Percentiles rank a stretch among this genome's conserved stretches.
Evolutionary conservation across 2,888 invertebrate species (phyloP).

Genomic region (Cylloceria caligata): DNA sequence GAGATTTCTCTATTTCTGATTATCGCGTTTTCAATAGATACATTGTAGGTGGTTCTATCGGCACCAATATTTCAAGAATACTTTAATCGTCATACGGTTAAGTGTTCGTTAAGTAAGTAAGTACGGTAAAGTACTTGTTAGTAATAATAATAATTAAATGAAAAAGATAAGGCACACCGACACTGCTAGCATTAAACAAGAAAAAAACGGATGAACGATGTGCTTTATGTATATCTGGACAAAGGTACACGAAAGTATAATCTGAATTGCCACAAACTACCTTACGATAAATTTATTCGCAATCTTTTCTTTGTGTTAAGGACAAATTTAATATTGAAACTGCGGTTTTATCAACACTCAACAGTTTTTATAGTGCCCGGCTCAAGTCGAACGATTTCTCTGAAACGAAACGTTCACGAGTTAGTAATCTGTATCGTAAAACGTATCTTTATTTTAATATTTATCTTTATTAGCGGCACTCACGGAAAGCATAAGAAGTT

Average conservation of each 20-base stretch:
- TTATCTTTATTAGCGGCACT: conserved; percentile 45
- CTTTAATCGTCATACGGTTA: not conserved
- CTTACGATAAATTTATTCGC: not conserved
- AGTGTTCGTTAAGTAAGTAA: too few species aligned
- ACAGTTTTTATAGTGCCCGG: not conserved
- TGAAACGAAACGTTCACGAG: conserved; percentile 29
- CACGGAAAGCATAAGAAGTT: conserved; percentile 15
- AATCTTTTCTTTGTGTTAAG: not conserved
- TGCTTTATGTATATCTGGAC: too few species aligned
- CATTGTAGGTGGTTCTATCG: not conserved
- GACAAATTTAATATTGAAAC: not conserved
- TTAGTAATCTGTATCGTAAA: conserved; percentile 20
- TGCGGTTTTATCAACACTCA: not conserved
- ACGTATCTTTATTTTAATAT: conserved; percentile 44
- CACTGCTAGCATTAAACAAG: too few species aligned
- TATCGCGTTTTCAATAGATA: not conserved
- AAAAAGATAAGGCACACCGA: not conserved
- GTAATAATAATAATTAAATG: not conserved
- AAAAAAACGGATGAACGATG: too few species aligned
- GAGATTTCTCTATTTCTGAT: not conserved
- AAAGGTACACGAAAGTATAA: too few species aligned
- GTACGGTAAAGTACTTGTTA: too few species aligned
- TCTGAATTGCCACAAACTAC: too few species aligned
- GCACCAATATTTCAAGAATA: not conserved
- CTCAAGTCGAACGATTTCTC: conserved; percentile 9